Percentiles rank a stretch among this genome's conserved stretches.
These are phyloP conservation scores for Crocuta crocuta DNA, from an alignment of 2,113 vertebrate genomes.

Conservation along the genomic window DNA sequence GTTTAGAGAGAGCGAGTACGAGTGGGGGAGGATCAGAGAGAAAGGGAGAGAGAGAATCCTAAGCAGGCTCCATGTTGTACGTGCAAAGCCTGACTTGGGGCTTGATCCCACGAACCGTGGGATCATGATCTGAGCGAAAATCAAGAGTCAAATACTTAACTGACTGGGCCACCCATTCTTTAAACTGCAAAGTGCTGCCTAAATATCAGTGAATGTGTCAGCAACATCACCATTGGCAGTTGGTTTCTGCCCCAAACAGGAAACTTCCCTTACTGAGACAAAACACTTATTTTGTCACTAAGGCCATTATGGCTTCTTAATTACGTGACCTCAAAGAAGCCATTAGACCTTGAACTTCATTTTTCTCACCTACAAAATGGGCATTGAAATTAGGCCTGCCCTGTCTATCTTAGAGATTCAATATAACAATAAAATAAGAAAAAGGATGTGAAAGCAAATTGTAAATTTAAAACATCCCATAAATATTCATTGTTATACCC, in stretches of 20 bases:
- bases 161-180: background rate
- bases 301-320: background rate
- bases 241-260: background rate
- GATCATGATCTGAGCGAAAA: no score
- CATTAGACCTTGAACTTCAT: background rate
- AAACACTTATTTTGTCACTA: background rate
- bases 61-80: no score
- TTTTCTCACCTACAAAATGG: background rate
- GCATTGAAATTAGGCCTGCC: background rate
- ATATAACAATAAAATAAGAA: background rate
- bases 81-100: no score
- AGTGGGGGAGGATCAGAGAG: no score
- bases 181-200: background rate
- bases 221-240: background rate
- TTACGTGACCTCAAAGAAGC: constrained; percentile 1
- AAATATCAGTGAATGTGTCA: background rate
- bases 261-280: background rate
- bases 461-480: background rate
- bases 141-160: no score
- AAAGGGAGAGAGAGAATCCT: no score
- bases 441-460: background rate
- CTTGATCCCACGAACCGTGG: no score
- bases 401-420: background rate
- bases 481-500: background rate
- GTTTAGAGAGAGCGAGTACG: no score